Percentiles rank a stretch among this genome's conserved stretches.
Evolutionary conservation across 1,140 invertebrate species (phyloP).

Genomic region (Achatina immaculata): DNA sequence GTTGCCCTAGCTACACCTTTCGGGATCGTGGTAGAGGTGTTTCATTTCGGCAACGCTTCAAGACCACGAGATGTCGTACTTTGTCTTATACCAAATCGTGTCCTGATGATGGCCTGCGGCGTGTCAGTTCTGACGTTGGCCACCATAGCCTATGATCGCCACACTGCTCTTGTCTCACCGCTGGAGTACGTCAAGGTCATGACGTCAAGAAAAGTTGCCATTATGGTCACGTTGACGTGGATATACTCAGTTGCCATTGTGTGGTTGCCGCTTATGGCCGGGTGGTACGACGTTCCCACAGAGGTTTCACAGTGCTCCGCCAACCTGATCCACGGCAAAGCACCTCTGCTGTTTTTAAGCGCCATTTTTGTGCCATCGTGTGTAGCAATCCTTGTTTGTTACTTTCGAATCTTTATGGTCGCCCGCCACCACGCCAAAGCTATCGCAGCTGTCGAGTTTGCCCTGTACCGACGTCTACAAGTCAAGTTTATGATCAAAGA

Average conservation of each 20-base stretch:
- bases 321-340: slow-evolving; percentile 48
- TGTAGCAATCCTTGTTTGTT: slow-evolving; percentile 76
- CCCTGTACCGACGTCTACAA: slow-evolving; percentile 69
- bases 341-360: slow-evolving; percentile 50
- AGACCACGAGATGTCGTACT: slow-evolving; percentile 51
- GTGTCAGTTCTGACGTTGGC: slow-evolving; percentile 78
- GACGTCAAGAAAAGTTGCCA: slow-evolving; percentile 76
- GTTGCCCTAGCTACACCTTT: slow-evolving; percentile 79
- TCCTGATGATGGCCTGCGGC: slow-evolving; percentile 76
- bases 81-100: slow-evolving; percentile 77
- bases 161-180: slow-evolving; percentile 77
- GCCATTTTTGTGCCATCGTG: slow-evolving; percentile 56
- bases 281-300: slow-evolving; percentile 62
- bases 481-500: slow-evolving; percentile 51
- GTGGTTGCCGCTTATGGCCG: slow-evolving; percentile 74
- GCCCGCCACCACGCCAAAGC: slow-evolving; percentile 78
- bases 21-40: slow-evolving; percentile 46
- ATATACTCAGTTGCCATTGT: slow-evolving; percentile 75
- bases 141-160: slow-evolving; percentile 78
- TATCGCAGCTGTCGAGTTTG: slow-evolving; percentile 78
- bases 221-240: slow-evolving; percentile 77
- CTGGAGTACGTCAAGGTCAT: slow-evolving; percentile 76
- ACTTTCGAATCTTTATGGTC: slow-evolving; percentile 78
- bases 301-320: slow-evolving; percentile 72
- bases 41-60: slow-evolving; percentile 3